These are phyloP conservation scores for Cyprinodon diabolis DNA, from an alignment of 2,797 vertebrate genomes.

Conservation along the genomic window DNA sequence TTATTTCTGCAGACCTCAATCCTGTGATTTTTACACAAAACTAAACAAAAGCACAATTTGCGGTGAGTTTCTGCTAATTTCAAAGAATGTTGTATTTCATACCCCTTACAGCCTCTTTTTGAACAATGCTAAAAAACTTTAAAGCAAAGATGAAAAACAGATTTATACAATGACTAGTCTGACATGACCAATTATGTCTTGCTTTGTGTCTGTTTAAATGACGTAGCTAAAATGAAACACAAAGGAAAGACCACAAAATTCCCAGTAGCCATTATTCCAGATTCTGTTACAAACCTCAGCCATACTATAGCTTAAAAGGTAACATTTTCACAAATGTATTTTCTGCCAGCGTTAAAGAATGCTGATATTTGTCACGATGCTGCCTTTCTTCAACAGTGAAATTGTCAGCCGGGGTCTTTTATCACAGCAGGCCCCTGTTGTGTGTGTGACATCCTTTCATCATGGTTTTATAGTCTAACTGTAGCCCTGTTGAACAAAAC, in stretches of 20 bases:
- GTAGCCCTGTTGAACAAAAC: conserved; percentile 65
- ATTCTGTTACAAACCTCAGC: conserved; percentile 5
- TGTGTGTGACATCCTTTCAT: conserved; percentile 70
- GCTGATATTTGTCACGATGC: conserved; percentile 45
- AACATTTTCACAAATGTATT: conserved; percentile 33
- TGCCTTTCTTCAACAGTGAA: conserved; percentile 47
- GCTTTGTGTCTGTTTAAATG: conserved; percentile 25
- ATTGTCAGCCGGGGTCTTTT: conserved; percentile 61
- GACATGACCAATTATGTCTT: conserved; percentile 6
- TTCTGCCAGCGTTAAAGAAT: conserved; percentile 31
- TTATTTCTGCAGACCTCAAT: too few relatives aligned
- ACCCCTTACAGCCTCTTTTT: conserved; percentile 15
- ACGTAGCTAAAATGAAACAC: conserved; percentile 12
- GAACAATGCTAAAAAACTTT: conserved; percentile 13
- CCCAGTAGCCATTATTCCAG: conserved; percentile 22
- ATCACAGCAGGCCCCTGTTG: conserved; percentile 54
- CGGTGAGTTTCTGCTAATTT: conserved; percentile 1
- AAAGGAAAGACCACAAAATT: conserved; percentile 19
- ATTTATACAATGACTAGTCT: conserved; percentile 14
- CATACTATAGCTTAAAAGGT: conserved; percentile 27
- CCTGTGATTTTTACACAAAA: background rate
- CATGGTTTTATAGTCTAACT: conserved; percentile 51
- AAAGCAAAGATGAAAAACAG: conserved; percentile 22
- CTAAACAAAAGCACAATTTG: conserved; percentile 3
- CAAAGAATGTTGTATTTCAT: conserved; percentile 1